Evolutionary conservation across 2,113 vertebrate genomes (phyloP).

Genomic region (Leucoraja erinaceus): DNA sequence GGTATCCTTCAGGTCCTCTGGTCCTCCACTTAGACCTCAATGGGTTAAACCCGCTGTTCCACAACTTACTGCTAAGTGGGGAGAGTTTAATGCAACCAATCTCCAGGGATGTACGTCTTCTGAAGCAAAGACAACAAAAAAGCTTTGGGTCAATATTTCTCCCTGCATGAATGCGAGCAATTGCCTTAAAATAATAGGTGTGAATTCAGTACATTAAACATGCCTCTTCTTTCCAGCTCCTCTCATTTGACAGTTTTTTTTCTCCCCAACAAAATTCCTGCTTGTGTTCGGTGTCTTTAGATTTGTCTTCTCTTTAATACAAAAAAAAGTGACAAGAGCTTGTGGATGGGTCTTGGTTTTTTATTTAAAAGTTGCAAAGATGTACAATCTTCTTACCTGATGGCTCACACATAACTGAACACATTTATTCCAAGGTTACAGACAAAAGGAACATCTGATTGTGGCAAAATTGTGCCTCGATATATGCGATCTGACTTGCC

Average conservation of each 20-base stretch:
- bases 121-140: not conserved
- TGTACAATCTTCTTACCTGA: not conserved
- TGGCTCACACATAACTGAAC: not conserved
- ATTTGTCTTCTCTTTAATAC: not conserved
- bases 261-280: not conserved
- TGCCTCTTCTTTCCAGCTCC: not conserved
- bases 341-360: not conserved
- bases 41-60: not conserved
- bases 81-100: not conserved
- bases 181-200: not conserved
- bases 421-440: not conserved
- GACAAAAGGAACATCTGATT: not conserved
- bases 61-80: not conserved
- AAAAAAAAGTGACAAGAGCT: not conserved
- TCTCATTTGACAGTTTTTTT: not conserved
- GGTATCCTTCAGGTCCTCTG: not conserved
- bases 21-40: not conserved
- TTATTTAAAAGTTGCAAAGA: not conserved
- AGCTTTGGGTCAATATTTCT: not conserved
- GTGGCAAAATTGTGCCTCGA: not conserved
- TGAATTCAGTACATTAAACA: not conserved
- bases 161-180: too few relatives aligned
- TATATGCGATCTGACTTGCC: too few relatives aligned
- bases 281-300: not conserved
- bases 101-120: not conserved